phyloP scores from a whole-genome alignment of 2,888 invertebrate genomes.

The Alcis repandata region DNA sequence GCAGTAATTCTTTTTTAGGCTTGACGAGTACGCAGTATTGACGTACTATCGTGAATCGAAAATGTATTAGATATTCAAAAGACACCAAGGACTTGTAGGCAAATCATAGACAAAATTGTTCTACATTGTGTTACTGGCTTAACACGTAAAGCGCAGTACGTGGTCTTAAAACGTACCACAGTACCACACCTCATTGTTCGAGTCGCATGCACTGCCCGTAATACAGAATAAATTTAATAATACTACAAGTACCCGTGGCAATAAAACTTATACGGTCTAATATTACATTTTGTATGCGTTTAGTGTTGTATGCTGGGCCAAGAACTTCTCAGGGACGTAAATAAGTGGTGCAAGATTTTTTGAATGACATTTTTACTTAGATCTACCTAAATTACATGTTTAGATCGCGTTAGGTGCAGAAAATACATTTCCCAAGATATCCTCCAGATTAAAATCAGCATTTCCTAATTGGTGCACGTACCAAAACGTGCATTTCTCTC shows the following conservation, averaged over 20 bases:
- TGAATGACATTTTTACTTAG: background rate
- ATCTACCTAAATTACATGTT: too few species aligned
- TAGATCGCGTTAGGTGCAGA: too few species aligned
- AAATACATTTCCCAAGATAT: too few species aligned
- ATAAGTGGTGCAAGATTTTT: background rate
- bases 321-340: conserved; percentile 8
- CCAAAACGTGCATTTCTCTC: too few species aligned
- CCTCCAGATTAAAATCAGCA: too few species aligned
- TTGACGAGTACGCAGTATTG: too few species aligned
- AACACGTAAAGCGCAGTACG: background rate
- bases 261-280: conserved; percentile 54
- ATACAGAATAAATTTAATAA: background rate
- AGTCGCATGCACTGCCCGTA: conserved; percentile 1
- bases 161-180: background rate
- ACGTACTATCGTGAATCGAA: too few species aligned
- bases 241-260: conserved; percentile 33
- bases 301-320: conserved; percentile 12
- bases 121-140: background rate
- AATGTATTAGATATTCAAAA: too few species aligned
- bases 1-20: too few species aligned
- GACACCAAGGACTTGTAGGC: too few species aligned
- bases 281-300: conserved; percentile 55
- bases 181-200: background rate
- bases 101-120: too few species aligned
- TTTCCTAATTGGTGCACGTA: too few species aligned